Conservation (phyloP, 2,113 vertebrate genomes). For the Choloepus hoffmanni region DNA sequence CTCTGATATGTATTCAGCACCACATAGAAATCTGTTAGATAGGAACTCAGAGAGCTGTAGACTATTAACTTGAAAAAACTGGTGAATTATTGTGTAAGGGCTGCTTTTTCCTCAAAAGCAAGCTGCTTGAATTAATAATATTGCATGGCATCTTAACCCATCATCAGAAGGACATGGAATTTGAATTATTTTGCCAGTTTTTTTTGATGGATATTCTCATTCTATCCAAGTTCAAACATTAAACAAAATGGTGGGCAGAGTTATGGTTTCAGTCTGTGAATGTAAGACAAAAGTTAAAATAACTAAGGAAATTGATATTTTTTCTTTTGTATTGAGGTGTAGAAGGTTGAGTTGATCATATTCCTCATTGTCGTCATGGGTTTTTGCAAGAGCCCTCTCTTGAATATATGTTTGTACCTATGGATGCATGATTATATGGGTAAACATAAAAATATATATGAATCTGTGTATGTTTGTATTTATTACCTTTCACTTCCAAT, state of each 20-base stretch:
- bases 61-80: background rate
- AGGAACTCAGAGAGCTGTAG: background rate
- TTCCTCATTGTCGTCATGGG: background rate
- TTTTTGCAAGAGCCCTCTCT: background rate
- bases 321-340: background rate
- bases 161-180: background rate
- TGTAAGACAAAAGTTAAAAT: constrained; percentile 41
- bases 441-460: background rate
- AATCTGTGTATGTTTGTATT: background rate
- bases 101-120: background rate
- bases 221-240: background rate
- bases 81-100: background rate
- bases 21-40: background rate
- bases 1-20: background rate
- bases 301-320: background rate
- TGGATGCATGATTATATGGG: background rate
- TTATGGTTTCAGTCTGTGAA: constrained; percentile 20
- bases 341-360: background rate
- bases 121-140: background rate
- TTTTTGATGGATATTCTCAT: background rate
- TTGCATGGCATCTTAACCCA: background rate
- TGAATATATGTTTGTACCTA: background rate
- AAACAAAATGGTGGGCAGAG: background rate
- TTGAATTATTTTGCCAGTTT: constrained; percentile 10
- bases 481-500: background rate